These are phyloP conservation scores for Clistopyga incitator DNA, from an alignment of 2,888 invertebrate genomes.

Conservation along the genomic window DNA sequence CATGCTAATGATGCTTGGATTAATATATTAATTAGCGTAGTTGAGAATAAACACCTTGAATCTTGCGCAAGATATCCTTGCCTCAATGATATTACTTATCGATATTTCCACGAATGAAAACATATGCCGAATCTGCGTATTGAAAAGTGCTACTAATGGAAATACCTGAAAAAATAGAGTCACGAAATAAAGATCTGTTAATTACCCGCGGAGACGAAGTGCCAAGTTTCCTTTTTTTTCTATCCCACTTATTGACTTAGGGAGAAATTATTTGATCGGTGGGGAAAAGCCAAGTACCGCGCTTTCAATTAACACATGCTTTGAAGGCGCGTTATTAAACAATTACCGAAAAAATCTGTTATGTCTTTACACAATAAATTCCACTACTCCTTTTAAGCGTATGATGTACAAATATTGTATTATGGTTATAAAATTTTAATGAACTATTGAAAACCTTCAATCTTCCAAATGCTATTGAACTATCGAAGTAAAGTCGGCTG, in stretches of 20 bases:
- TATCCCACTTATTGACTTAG: not conserved
- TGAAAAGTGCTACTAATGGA: conserved; percentile 80
- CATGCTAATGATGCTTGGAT: conserved; percentile 6
- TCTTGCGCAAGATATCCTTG: conserved; percentile 77
- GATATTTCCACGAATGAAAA: conserved; percentile 79
- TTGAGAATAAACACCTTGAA: conserved; percentile 78
- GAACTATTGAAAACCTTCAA: conserved; percentile 78
- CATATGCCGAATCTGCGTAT: conserved; percentile 79
- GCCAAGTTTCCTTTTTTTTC: not conserved
- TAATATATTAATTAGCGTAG: conserved; percentile 35
- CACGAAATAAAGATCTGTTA: conserved; percentile 16
- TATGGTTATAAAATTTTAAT: conserved; percentile 6
- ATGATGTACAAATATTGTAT: conserved; percentile 34
- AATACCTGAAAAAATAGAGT: conserved; percentile 80
- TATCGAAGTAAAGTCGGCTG: conserved; percentile 77
- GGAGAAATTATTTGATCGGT: not conserved
- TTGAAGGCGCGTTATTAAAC: not conserved
- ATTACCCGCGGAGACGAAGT: not conserved
- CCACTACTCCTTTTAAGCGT: conserved; percentile 27
- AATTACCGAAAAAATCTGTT: not conserved
- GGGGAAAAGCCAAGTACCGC: conserved; percentile 47
- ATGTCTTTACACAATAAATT: conserved; percentile 11
- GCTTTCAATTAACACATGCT: conserved; percentile 31
- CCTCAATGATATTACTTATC: conserved; percentile 77
- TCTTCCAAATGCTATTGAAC: conserved; percentile 79